Evolutionary conservation across 1,140 invertebrate species (phyloP).

Genomic region (Leptinotarsa lineolata): DNA sequence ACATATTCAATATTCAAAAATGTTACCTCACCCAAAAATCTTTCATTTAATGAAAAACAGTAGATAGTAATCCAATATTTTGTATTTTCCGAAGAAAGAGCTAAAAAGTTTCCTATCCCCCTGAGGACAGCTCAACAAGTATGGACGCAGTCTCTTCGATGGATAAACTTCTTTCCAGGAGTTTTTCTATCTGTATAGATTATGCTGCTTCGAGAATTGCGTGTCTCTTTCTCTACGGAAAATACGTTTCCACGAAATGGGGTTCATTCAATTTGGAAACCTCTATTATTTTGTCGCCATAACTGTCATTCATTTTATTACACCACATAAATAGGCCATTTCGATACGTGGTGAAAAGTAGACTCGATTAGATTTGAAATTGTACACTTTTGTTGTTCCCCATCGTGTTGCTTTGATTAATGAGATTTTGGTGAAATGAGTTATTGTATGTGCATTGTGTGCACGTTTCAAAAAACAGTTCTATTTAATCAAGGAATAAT

Average conservation of each 20-base stretch:
- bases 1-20: too few species aligned
- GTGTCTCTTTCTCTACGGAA: background rate
- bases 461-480: too few species aligned
- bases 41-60: too few species aligned
- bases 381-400: background rate
- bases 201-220: background rate
- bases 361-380: background rate
- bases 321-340: background rate
- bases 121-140: background rate
- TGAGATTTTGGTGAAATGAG: background rate
- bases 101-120: background rate
- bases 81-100: background rate
- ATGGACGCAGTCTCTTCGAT: background rate
- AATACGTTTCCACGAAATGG: background rate
- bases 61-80: background rate
- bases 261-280: background rate
- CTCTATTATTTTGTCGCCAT: background rate
- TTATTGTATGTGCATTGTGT: background rate
- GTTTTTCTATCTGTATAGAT: background rate
- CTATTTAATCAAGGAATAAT: too few species aligned
- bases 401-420: background rate
- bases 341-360: conserved; percentile 1
- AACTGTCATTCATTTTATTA: background rate
- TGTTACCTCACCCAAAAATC: too few species aligned
- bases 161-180: conserved; percentile 1